phyloP scores from a whole-genome alignment of 2,888 invertebrate genomes.

The Drosophila pseudotalamancana region DNA sequence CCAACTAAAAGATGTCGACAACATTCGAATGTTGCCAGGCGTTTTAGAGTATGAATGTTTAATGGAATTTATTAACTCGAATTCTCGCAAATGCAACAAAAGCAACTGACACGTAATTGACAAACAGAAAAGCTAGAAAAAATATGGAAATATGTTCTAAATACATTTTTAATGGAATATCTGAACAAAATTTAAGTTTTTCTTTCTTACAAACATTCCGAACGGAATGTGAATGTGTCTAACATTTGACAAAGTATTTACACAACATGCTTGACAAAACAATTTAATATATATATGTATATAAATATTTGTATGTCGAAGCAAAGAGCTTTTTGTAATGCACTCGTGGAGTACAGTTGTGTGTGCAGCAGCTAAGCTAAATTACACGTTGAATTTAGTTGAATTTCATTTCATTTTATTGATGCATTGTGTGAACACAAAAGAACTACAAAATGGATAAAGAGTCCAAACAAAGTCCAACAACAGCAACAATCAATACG shows the following conservation, averaged over 20 bases:
- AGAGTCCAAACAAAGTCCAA: conserved; percentile 38
- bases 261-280: neutral
- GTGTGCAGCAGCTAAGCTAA: neutral
- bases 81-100: too few species aligned
- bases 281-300: neutral
- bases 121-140: too few species aligned
- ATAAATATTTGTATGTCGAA: too few species aligned
- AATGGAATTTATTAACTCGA: too few species aligned
- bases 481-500: conserved; percentile 24
- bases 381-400: conserved; percentile 21
- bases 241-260: neutral
- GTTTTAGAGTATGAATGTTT: too few species aligned
- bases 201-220: neutral
- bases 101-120: too few species aligned
- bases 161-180: too few species aligned
- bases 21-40: too few species aligned
- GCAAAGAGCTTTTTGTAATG: conserved; percentile 28
- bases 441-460: conserved; percentile 30
- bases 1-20: too few species aligned
- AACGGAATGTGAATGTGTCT: neutral
- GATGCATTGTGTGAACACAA: conserved; percentile 33
- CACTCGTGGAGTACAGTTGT: conserved; percentile 29
- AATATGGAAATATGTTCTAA: too few species aligned
- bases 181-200: too few species aligned
- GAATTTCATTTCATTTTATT: conserved; percentile 11